Evolutionary conservation across 1,140 invertebrate genomes (phyloP), one percentile per base, ranked within the genome.

Genomic region (Drosophila bifasciata): DNA sequence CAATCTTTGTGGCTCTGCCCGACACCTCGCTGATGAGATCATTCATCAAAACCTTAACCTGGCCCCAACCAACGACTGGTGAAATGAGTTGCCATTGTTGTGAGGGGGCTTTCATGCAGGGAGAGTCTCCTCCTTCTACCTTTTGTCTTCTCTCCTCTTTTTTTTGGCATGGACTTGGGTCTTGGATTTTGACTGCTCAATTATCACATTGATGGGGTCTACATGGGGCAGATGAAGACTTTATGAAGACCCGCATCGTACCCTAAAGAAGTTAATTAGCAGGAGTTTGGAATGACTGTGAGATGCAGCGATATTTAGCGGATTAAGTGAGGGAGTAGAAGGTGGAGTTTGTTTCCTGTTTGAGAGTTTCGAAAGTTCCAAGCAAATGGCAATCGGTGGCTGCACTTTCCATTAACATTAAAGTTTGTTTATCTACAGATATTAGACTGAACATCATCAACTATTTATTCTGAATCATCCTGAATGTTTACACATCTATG

Each of bases 1-100:
- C 72, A 75, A 80, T 85, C 80, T 79, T 79, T 78, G 80, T 43
- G 70, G 66, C 75, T 81, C 64, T 58, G 58, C 64, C 76, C 81
- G 81, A 86, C 81, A 86, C 81, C 88, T 90, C 83, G 72, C 69
- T 90, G 89, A 90, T 90, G 89, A 89, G 88, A 90, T 90, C 89
- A 90, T 90, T 90, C 89, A 90, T 90, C 89, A 90, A 85, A 46
- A 71, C 60, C 73, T 48, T 62, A 81, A 79, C 62, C 81, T 60
- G 86, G 68, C 32, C 11, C 4, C 28, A 53, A 39, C 58, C 41
- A 60, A n/a, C n/a, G n/a, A n/a, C n/a, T n/a, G n/a, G 59, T 75
- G 52, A 90, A 90, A 90, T 88, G 88, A 90, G 83, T 90, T 88
- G 74, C 88, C 77, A 90, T 90, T 90, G 88, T 90, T 84, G 60